Percentiles rank a stretch among this genome's conserved stretches.
phyloP scores from a whole-genome alignment of 2,113 vertebrate genomes.

The Rhinopomastus cyanomelas region DNA sequence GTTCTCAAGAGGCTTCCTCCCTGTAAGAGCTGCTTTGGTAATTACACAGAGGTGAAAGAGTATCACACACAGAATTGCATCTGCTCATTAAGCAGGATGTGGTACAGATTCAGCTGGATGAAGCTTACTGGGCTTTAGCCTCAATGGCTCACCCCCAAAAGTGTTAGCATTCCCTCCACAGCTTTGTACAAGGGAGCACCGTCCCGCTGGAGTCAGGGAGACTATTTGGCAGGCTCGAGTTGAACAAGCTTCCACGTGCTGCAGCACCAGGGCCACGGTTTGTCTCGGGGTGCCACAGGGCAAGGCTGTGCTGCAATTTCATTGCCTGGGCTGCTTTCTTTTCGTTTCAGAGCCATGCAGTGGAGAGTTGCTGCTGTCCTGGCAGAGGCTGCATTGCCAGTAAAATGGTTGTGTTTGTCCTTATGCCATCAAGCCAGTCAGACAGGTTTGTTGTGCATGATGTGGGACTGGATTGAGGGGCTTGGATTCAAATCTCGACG shows the following conservation, averaged over 20 bases:
- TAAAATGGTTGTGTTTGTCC: neutral
- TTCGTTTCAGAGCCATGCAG: neutral
- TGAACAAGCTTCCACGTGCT: neutral
- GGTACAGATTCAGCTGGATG: neutral
- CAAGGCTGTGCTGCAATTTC: neutral
- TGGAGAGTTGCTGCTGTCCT: neutral
- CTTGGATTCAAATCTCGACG: neutral
- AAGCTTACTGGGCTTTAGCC: neutral
- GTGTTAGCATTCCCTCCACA: accelerated
- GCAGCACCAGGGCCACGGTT: neutral
- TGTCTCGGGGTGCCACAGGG: neutral
- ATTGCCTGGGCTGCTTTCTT: neutral
- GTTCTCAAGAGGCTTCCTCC: slow-evolving; percentile 17
- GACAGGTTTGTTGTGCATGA: neutral
- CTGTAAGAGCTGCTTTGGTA: neutral
- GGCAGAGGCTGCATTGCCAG: neutral
- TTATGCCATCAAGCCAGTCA: neutral
- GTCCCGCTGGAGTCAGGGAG: neutral
- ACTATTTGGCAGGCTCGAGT: neutral
- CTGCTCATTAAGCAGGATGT: accelerated
- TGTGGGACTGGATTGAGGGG: neutral
- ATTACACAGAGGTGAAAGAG: slow-evolving; percentile 15
- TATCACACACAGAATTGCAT: neutral
- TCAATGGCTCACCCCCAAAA: neutral
- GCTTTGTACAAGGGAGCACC: neutral